These are phyloP conservation scores for Busseola fusca DNA, from an alignment of 2,888 invertebrate species.

Conservation along the genomic window DNA sequence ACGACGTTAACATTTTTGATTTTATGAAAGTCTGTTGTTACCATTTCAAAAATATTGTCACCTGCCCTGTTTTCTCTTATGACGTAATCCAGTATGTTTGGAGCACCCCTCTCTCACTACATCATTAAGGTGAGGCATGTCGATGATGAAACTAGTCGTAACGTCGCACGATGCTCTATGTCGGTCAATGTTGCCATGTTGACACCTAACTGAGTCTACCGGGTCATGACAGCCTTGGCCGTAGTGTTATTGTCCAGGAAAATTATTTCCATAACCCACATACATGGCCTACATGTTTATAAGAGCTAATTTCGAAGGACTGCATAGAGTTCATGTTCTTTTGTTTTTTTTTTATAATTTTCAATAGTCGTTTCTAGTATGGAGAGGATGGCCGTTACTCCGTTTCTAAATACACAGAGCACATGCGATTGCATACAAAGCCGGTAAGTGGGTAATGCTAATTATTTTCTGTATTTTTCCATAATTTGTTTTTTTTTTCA, in stretches of 20 bases:
- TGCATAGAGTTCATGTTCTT: not conserved
- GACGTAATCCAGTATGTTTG: conserved; percentile 26
- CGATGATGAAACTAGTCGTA: conserved; percentile 58
- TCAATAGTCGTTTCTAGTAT: not conserved
- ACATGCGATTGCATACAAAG: conserved; percentile 9
- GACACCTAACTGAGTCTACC: conserved; percentile 70
- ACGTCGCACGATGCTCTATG: conserved; percentile 64
- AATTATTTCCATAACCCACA: conserved; percentile 55
- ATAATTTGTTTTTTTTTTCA: conserved; percentile 8
- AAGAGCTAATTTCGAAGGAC: conserved; percentile 29
- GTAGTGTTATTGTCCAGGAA: conserved; percentile 48
- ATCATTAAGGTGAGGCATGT: conserved; percentile 42
- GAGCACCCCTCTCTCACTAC: conserved; percentile 40
- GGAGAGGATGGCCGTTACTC: not conserved
- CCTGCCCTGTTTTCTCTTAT: conserved; percentile 46
- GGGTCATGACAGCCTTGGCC: conserved; percentile 57
- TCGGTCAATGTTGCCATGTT: conserved; percentile 85
- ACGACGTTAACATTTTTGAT: not conserved
- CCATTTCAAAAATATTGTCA: conserved; percentile 15
- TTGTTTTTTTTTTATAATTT: conserved; percentile 13
- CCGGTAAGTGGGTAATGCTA: not conserved
- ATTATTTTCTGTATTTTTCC: not conserved
- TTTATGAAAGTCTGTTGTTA: not conserved
- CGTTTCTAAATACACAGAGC: conserved; percentile 9
- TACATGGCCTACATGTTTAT: conserved; percentile 12